These are phyloP conservation scores for Apostichopus leukothele DNA, from an alignment of 53 echinoderm and acorn worm species.

Conservation along the genomic window DNA sequence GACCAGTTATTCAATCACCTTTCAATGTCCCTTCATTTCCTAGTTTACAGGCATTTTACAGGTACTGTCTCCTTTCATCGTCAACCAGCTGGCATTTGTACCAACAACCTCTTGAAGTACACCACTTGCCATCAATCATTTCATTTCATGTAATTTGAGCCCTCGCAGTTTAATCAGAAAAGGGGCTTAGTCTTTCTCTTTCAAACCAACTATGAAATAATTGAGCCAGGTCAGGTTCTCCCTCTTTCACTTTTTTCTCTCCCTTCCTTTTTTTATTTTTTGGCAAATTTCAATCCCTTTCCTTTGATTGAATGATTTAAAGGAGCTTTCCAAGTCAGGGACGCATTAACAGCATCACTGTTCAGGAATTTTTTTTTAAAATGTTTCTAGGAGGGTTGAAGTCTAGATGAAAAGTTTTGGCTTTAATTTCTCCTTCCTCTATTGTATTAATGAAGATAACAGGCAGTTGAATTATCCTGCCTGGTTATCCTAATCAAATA, in stretches of 20 bases:
- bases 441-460: no score
- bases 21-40: no score
- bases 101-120: neutral
- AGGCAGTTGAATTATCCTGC: no score
- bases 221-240: neutral
- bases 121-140: neutral
- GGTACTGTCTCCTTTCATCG: no score
- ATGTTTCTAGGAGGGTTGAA: no score
- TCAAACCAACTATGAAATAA: neutral
- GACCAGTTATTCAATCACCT: no score
- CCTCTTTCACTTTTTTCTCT: neutral
- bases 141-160: neutral
- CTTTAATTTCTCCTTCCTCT: no score
- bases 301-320: neutral
- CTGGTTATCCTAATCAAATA: no score
- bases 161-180: neutral
- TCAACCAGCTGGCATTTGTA: neutral
- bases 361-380: no score
- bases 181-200: neutral
- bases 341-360: neutral
- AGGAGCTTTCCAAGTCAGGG: neutral
- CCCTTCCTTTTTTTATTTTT: neutral
- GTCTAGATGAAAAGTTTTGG: no score
- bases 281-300: neutral
- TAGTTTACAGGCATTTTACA: no score